Conservation (phyloP, 2,888 invertebrate genomes). For the Tetranychus truncatus region DNA sequence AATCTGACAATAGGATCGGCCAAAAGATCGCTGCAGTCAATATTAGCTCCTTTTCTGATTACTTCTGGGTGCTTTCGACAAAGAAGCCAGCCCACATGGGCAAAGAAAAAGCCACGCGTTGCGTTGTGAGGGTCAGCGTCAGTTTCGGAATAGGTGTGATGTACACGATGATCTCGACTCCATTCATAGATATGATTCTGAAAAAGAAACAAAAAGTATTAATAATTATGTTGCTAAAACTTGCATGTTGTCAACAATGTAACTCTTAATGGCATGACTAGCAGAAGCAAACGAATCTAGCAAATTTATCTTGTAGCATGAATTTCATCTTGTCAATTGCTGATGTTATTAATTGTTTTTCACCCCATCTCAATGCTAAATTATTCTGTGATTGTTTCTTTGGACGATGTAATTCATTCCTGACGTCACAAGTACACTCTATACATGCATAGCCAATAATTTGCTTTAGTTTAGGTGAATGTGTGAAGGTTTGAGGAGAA, state of each 20-base stretch:
- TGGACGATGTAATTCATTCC: no score
- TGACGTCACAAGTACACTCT: neutral
- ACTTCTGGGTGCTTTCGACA: conserved; percentile 38
- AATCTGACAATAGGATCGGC: conserved; percentile 36
- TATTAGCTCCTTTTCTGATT: conserved; percentile 34
- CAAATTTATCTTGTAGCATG: neutral
- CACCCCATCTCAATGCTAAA: no score
- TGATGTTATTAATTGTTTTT: no score
- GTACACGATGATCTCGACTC: conserved; percentile 34
- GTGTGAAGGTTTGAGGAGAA: no score
- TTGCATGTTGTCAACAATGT: neutral
- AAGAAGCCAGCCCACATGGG: conserved; percentile 40
- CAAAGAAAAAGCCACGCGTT: conserved; percentile 38
- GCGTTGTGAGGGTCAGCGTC: conserved; percentile 35
- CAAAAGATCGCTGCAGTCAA: conserved; percentile 35
- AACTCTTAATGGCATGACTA: neutral
- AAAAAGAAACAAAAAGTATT: conserved; percentile 3
- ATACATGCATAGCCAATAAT: no score
- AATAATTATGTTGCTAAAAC: neutral
- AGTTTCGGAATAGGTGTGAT: conserved; percentile 35
- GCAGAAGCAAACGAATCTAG: neutral
- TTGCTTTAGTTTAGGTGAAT: no score
- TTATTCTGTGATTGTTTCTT: no score
- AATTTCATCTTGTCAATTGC: no score
- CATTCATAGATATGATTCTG: conserved; percentile 34